Conservation (phyloP, 2,797 vertebrate genomes). For the Rhodeus uyekii region DNA sequence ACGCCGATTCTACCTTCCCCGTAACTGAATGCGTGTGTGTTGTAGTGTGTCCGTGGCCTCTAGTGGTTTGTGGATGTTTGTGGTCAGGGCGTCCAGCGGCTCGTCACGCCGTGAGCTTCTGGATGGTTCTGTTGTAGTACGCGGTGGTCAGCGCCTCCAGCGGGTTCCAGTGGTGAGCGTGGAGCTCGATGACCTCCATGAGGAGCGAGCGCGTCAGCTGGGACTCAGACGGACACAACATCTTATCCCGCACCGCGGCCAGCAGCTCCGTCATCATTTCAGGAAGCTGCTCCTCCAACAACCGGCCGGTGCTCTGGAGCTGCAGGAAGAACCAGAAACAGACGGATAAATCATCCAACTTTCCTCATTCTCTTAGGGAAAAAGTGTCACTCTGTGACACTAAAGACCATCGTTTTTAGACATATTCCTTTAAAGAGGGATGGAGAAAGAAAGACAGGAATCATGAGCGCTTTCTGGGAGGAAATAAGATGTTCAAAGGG, state of each 20-base stretch:
- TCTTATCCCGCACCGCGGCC: constrained; percentile 91
- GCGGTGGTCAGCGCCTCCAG: constrained; percentile 93
- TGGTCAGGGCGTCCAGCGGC: background rate
- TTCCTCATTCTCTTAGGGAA: background rate
- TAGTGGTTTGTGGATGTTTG: constrained; percentile 5
- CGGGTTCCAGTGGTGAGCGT: constrained; percentile 95
- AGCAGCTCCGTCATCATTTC: constrained; percentile 98
- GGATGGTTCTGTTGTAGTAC: constrained; percentile 99
- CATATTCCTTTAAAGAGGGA: background rate
- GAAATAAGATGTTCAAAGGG: constrained; percentile 10
- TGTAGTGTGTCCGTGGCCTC: constrained; percentile 6
- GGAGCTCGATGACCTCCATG: constrained; percentile 98
- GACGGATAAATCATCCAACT: background rate
- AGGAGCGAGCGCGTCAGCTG: constrained; percentile 94
- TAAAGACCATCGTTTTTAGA: background rate
- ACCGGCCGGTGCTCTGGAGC: constrained; percentile 92
- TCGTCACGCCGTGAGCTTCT: constrained; percentile 89
- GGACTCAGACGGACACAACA: constrained; percentile 93
- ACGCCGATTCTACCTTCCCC: background rate
- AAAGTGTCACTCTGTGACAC: background rate
- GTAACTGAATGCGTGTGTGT: too few relatives aligned
- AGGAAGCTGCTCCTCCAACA: constrained; percentile 96
- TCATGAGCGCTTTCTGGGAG: constrained; percentile 2
- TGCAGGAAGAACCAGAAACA: constrained; percentile 63
- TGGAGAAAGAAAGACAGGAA: constrained; percentile 7